Conservation (phyloP, 2,888 invertebrate genomes). For the Caenorhabditis sinica region DNA sequence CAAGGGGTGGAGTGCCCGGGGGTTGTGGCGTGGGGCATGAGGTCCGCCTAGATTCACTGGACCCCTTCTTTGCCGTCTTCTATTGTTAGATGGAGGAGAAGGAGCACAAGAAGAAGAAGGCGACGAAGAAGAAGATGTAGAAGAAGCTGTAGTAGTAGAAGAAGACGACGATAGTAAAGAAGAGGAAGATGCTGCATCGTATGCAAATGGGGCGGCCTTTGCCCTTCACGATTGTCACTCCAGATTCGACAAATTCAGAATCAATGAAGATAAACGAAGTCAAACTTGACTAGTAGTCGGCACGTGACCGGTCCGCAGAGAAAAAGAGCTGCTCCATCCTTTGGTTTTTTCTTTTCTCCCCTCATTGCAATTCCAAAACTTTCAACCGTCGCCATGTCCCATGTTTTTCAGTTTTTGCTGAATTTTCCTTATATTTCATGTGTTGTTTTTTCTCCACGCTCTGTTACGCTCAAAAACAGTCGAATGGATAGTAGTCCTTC, state of each 20-base stretch:
- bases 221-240: constrained; percentile 55
- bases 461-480: background rate
- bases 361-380: background rate
- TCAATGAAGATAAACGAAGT: constrained; percentile 37
- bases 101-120: constrained; percentile 18
- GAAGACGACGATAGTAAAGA: constrained; percentile 31
- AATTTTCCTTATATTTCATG: background rate
- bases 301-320: constrained; percentile 41
- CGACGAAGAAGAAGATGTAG: constrained; percentile 20
- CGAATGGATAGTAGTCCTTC: background rate
- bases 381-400: background rate
- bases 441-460: background rate
- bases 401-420: background rate
- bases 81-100: constrained; percentile 52
- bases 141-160: constrained; percentile 33
- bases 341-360: background rate
- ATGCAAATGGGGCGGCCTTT: constrained; percentile 63
- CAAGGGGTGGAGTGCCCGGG: constrained; percentile 53
- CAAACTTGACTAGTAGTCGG: background rate
- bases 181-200: constrained; percentile 52
- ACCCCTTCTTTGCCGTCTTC: constrained; percentile 43
- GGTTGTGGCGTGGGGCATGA: constrained; percentile 40
- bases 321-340: constrained; percentile 5
- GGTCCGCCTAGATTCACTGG: constrained; percentile 61
- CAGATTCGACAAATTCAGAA: constrained; percentile 27